These are phyloP conservation scores for Ceraclea dissimilis DNA, from an alignment of 2,888 invertebrate species.

Conservation along the genomic window DNA sequence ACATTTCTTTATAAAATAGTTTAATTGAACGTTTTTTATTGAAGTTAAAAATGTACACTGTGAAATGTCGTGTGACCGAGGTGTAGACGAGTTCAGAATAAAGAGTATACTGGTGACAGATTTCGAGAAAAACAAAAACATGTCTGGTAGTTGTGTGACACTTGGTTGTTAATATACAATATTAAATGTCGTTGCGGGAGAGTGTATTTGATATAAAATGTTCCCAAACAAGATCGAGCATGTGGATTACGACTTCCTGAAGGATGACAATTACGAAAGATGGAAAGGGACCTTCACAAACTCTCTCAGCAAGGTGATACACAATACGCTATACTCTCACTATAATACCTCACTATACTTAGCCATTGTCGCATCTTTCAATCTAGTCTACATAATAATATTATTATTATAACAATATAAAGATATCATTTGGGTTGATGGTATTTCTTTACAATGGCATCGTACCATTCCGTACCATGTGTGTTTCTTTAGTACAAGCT, in stretches of 20 bases:
- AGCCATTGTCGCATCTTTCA: neutral
- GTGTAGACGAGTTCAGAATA: neutral
- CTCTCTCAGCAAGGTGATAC: conserved; percentile 74
- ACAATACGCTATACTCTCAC: neutral
- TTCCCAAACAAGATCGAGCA: conserved; percentile 49
- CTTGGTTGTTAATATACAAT: conserved; percentile 9
- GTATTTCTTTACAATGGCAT: neutral
- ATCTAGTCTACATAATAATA: neutral
- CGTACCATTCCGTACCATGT: neutral
- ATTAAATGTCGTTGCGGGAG: conserved; percentile 14
- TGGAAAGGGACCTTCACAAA: conserved; percentile 88
- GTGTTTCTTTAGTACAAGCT: neutral
- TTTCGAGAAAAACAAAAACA: conserved; percentile 19
- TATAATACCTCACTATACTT: neutral
- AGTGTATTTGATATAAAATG: conserved; percentile 18
- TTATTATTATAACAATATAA: neutral
- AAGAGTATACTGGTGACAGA: conserved; percentile 9
- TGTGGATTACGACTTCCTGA: conserved; percentile 73
- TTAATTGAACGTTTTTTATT: conserved; percentile 3
- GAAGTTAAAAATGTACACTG: neutral
- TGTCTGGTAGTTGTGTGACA: conserved; percentile 11
- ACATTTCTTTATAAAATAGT: conserved; percentile 5
- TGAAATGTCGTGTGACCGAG: conserved; percentile 8
- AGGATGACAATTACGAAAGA: conserved; percentile 81
- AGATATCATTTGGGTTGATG: neutral